Conservation (phyloP, 2,113 vertebrate species). For the Limanda limanda region DNA sequence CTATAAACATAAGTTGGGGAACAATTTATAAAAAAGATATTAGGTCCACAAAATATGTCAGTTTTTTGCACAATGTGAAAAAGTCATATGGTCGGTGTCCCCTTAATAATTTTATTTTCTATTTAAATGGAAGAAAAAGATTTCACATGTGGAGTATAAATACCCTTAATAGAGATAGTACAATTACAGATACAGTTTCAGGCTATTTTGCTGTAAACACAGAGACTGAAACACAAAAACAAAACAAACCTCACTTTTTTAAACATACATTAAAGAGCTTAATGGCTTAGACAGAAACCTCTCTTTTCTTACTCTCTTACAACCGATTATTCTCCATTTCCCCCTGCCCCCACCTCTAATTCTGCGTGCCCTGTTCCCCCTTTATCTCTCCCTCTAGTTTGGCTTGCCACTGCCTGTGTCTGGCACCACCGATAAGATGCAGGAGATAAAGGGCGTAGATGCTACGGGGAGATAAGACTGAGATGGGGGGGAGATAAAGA, state of each 20-base stretch:
- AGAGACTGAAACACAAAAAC: too few species aligned
- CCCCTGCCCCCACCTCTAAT: constrained; percentile 10
- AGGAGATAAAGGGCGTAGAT: constrained; percentile 58
- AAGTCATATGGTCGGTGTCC: not conserved
- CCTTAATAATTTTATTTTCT: too few species aligned
- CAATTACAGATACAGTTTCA: too few species aligned
- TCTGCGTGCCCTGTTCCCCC: constrained; percentile 4
- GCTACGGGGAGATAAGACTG: constrained; percentile 33
- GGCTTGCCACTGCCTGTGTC: constrained; percentile 41
- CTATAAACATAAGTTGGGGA: too few species aligned
- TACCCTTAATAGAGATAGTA: not conserved
- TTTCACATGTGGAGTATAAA: too few species aligned
- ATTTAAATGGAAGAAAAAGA: too few species aligned
- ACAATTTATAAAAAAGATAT: too few species aligned
- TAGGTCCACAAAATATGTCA: too few species aligned
- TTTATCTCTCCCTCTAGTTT: constrained; percentile 14
- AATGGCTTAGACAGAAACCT: constrained; percentile 6
- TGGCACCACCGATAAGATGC: constrained; percentile 62
- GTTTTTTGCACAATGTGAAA: too few species aligned
- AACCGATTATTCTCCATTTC: not conserved
- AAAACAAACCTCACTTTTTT: not conserved
- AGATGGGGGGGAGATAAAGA: constrained; percentile 51
- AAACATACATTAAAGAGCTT: not conserved
- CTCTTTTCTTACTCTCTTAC: not conserved
- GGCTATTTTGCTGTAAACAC: not conserved